A percentile compares a stretch with the other conserved stretches of the same genome.
These are phyloP conservation scores for Periparus ater DNA, from an alignment of 2,797 vertebrate genomes.

Conservation along the genomic window DNA sequence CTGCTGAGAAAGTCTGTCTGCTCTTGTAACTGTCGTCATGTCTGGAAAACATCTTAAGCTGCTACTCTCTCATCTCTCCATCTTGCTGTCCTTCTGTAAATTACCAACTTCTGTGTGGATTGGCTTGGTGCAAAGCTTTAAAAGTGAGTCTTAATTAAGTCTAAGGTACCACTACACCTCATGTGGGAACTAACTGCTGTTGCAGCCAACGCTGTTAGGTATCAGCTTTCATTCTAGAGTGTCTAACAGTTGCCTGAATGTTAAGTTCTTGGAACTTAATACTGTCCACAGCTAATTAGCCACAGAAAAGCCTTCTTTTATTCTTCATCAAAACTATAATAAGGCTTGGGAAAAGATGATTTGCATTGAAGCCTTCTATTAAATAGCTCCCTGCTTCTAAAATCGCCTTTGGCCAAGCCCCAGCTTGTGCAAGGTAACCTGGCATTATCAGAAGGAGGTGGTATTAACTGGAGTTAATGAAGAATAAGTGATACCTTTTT, in stretches of 20 bases:
- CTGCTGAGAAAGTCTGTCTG: background rate
- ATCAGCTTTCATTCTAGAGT: rapidly evolving
- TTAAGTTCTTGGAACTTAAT: background rate
- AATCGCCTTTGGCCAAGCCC: background rate
- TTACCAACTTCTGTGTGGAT: background rate
- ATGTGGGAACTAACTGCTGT: background rate
- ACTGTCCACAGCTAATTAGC: background rate
- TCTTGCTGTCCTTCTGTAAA: background rate
- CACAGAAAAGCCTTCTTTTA: background rate
- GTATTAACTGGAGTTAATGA: background rate
- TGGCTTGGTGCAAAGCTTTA: background rate
- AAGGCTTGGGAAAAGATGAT: background rate
- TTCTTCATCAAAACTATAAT: background rate
- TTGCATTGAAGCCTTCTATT: background rate
- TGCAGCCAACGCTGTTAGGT: background rate
- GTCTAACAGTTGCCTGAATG: background rate
- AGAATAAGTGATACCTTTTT: background rate
- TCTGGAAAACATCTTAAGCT: background rate
- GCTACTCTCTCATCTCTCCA: background rate
- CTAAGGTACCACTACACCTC: background rate
- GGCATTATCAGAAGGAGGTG: background rate
- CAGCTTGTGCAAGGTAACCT: background rate
- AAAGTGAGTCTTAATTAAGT: background rate
- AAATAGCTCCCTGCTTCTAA: background rate
- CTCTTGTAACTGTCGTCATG: background rate